These are phyloP conservation scores for Anseranas semipalmata DNA, from an alignment of 2,113 vertebrate species.

Conservation along the genomic window DNA sequence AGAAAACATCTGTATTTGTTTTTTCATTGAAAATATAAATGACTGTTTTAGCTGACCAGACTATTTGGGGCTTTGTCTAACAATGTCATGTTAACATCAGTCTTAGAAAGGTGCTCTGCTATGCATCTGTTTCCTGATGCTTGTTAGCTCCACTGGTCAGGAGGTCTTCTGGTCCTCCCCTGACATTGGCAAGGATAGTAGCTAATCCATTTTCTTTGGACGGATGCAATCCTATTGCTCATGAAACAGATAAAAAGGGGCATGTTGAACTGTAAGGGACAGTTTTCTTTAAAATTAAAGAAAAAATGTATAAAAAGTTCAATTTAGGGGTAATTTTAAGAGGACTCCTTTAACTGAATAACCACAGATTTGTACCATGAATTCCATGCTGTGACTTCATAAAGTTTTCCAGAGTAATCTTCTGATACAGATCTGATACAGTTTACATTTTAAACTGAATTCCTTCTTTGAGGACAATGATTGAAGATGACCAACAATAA, in stretches of 20 bases:
- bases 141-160: not conserved
- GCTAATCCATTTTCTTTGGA: not conserved
- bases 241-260: not conserved
- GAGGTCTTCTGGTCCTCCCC: not conserved
- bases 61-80: not conserved
- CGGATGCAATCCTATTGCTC: not conserved
- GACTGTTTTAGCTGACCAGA: not conserved
- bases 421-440: not conserved
- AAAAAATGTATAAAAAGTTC: not conserved
- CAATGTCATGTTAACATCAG: not conserved
- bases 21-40: not conserved
- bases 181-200: not conserved
- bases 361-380: not conserved
- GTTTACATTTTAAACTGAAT: not conserved
- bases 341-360: not conserved
- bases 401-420: not conserved
- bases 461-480: not conserved
- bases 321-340: not conserved
- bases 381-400: not conserved
- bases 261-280: not conserved
- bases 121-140: not conserved
- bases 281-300: not conserved
- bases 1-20: not conserved
- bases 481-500: not conserved
- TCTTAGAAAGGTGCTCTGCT: not conserved